phyloP scores from a whole-genome alignment of 2,797 vertebrate species.

The Rhynchotus rufescens region DNA sequence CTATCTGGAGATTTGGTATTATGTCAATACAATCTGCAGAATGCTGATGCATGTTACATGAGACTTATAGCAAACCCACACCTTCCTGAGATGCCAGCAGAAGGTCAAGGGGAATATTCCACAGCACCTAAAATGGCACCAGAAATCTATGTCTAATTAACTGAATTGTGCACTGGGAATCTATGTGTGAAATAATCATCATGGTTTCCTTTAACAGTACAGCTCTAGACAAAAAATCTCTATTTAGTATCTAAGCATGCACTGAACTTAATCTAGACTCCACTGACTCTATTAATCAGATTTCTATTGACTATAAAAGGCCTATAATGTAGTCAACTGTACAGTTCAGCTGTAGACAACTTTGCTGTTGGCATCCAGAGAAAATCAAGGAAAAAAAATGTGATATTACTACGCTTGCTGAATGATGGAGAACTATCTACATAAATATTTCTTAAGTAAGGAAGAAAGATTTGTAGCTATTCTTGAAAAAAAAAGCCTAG shows the following conservation, averaged over 20 bases:
- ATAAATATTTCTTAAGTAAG: neutral
- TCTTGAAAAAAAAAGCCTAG: neutral
- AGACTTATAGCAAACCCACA: neutral
- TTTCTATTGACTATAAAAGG: neutral
- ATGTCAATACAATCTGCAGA: neutral
- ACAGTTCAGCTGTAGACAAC: neutral
- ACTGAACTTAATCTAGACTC: neutral
- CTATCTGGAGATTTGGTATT: neutral
- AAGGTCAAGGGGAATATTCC: neutral
- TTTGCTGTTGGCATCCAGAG: neutral
- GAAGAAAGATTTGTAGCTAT: neutral
- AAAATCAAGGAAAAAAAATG: neutral
- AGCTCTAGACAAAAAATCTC: neutral
- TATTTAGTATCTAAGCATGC: neutral
- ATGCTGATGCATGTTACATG: neutral
- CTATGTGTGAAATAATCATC: neutral
- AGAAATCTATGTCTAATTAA: neutral
- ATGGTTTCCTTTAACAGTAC: neutral
- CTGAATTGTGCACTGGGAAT: neutral
- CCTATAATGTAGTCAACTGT: neutral
- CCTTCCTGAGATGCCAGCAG: neutral
- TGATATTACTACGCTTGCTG: neutral
- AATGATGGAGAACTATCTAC: neutral
- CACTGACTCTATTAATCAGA: neutral
- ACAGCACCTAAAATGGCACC: neutral